Evolutionary conservation across 2,888 invertebrate species (phyloP).

Genomic region (Dascillus cervinus): DNA sequence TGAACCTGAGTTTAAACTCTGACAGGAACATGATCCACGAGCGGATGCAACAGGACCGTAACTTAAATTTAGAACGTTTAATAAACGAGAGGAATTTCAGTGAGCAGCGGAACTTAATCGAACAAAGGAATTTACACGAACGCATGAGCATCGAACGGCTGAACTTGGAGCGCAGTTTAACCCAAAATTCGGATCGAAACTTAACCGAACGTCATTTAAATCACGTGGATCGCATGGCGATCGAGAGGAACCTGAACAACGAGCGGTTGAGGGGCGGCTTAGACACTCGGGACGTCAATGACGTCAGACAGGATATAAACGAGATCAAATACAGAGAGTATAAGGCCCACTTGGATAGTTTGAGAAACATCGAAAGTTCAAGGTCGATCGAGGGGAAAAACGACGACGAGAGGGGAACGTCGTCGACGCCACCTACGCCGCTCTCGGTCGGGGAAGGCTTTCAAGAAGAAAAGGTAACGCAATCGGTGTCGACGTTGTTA

Average conservation of each 20-base stretch:
- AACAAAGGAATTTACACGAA: slow-evolving; percentile 24
- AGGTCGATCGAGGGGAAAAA: slow-evolving; percentile 26
- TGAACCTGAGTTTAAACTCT: slow-evolving; percentile 35
- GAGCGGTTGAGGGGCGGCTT: slow-evolving; percentile 18
- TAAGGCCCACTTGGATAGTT: slow-evolving; percentile 40
- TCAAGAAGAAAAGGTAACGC: slow-evolving; percentile 43
- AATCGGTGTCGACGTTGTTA: too few relatives aligned
- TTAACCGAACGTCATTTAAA: slow-evolving; percentile 35
- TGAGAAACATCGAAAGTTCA: slow-evolving; percentile 31
- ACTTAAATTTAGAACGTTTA: slow-evolving; percentile 30
- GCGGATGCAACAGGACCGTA: slow-evolving; percentile 31
- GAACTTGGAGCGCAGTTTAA: slow-evolving; percentile 32
- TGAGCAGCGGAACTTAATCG: slow-evolving; percentile 25
- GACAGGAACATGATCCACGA: slow-evolving; percentile 28
- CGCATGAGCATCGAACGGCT: slow-evolving; percentile 32
- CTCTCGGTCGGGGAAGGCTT: slow-evolving; percentile 42
- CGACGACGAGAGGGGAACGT: slow-evolving; percentile 36
- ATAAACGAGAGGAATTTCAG: slow-evolving; percentile 22
- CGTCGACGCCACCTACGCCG: slow-evolving; percentile 44
- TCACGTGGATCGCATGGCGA: slow-evolving; percentile 15
- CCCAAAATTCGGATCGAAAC: slow-evolving; percentile 29
- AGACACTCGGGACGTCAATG: slow-evolving; percentile 16
- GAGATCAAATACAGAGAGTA: slow-evolving; percentile 41
- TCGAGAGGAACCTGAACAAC: slow-evolving; percentile 11
- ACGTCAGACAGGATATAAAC: slow-evolving; percentile 25